Evolutionary conservation across 1,140 invertebrate species (phyloP).

Genomic region (Drosophila setifemur): DNA sequence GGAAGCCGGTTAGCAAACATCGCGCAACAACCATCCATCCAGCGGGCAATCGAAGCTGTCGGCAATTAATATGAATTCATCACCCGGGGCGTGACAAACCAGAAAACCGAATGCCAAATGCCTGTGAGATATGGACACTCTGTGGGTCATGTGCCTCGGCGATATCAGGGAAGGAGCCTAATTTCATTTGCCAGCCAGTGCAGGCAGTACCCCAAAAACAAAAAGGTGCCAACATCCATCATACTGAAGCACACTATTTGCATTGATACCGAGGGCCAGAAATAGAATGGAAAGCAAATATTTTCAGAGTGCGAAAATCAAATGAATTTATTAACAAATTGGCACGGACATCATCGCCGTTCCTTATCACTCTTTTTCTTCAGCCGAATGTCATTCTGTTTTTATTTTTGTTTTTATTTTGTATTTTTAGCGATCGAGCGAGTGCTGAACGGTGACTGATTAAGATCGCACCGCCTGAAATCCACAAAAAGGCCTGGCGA

Average conservation of each 20-base stretch:
- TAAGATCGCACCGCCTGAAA: conserved; percentile 44
- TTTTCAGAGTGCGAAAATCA: conserved; percentile 25
- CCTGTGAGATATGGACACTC: conserved; percentile 35
- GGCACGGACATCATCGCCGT: conserved; percentile 45
- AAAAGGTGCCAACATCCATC: conserved; percentile 53
- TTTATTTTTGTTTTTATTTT: no score
- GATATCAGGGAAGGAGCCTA: conserved; percentile 43
- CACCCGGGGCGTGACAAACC: conserved; percentile 49
- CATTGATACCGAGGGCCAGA: conserved; percentile 36
- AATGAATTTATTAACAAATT: conserved; percentile 65
- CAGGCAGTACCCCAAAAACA: background rate
- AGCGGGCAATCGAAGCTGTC: conserved; percentile 12
- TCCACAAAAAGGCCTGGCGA: conserved; percentile 14
- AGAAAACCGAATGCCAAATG: conserved; percentile 49
- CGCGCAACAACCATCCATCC: conserved; percentile 22
- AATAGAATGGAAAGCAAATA: conserved; percentile 11
- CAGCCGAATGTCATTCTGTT: conserved; percentile 54
- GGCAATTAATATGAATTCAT: conserved; percentile 69
- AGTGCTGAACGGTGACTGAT: conserved; percentile 47
- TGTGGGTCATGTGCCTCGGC: conserved; percentile 57
- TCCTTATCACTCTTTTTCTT: conserved; percentile 43
- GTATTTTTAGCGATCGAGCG: no score
- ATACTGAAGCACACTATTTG: conserved; percentile 45
- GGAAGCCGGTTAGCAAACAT: conserved; percentile 21
- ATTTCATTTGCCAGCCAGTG: conserved; percentile 34